Base-by-base conservation (phyloP, 2,113 vertebrate genomes). In the Prietella phreatophila region DNA sequence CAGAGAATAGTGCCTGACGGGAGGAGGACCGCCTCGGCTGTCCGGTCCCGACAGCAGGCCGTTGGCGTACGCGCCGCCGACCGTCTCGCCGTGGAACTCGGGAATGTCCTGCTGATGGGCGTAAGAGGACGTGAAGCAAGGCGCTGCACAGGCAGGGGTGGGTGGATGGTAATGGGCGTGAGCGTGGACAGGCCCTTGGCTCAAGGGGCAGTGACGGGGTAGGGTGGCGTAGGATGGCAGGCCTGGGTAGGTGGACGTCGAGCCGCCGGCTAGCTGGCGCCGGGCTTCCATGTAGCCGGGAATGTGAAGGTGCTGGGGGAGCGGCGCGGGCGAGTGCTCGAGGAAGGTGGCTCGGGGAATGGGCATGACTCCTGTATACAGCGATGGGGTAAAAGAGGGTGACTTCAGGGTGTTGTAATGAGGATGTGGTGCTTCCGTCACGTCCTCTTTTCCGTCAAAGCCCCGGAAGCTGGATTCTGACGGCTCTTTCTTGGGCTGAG, bases 181-280 rank as follows among this genome's bases (percentile, higher is more conserved):
- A 0, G 94, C 84, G 2, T 94, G 95, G 0, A 86, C 92, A 1
- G 94, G 95, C 0, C 85, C 92, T 56, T 96, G 96, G 4, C 94
- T 50, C 0, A 94, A 4, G 33, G 95, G 91, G 80, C 95, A 96
- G 88, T 97, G 96, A 7, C 98, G 92, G 76, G 97, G 98, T 3
- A 98, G 94, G 63, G 98, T 99, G 65, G 96, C 97, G 0, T 98
- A 99, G 0, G 96, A 94, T 0, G 97, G 98, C 0, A 98, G 95
- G 81, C 92, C 91, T 0, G 63, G 95, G 88, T 95, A 95, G 0
- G 94, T 93, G n/a, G 92, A 87, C 0, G 93, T 93, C 14, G 94
- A 94, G 0, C 97, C 98, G 0, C 98, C 97, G 0, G 97, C 97
- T 0, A 98, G 90, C 91, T 98, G 98, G 65, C 97, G 94, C n/a